Evolutionary conservation across 2,888 invertebrate species (phyloP).

Genomic region (Druceiella hillmani): DNA sequence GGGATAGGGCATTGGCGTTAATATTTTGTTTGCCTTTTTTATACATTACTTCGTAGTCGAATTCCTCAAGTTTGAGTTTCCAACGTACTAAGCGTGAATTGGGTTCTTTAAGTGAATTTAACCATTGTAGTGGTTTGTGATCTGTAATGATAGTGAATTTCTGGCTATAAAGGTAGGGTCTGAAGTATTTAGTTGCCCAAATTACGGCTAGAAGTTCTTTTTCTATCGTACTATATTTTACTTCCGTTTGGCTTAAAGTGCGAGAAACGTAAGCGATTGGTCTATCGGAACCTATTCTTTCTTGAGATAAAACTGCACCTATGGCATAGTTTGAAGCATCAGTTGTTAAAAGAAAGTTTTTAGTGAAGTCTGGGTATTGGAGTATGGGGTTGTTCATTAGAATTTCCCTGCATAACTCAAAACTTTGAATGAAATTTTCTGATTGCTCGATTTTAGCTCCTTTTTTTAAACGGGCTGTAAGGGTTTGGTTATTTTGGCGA

Average conservation of each 20-base stretch:
- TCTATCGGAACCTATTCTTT: slow-evolving; percentile 8
- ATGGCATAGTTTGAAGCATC: slow-evolving; percentile 18
- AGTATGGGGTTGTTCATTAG: slow-evolving; percentile 20
- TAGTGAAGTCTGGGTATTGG: slow-evolving; percentile 19
- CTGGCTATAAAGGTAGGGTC: slow-evolving; percentile 13
- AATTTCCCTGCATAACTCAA: too few species aligned
- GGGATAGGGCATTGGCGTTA: slow-evolving; percentile 17
- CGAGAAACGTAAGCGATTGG: slow-evolving; percentile 25
- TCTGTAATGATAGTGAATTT: slow-evolving; percentile 5
- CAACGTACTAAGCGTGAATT: background rate
- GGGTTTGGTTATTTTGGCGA: slow-evolving; percentile 23
- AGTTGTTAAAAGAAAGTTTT: slow-evolving; percentile 20
- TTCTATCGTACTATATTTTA: slow-evolving; percentile 23
- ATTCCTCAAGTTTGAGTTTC: slow-evolving; percentile 10
- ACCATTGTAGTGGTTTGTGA: slow-evolving; percentile 1
- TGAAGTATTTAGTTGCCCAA: slow-evolving; percentile 14
- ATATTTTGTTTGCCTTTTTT: slow-evolving; percentile 17
- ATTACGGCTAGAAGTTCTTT: slow-evolving; percentile 13
- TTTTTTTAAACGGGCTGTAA: slow-evolving; percentile 18
- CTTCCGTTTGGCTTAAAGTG: slow-evolving; percentile 19
- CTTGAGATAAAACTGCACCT: slow-evolving; percentile 20
- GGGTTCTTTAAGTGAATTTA: background rate
- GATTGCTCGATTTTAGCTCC: slow-evolving; percentile 11
- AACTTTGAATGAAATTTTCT: too few species aligned
- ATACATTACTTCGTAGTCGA: slow-evolving; percentile 17